Base-by-base conservation (phyloP, 53 echinoderm and acorn worm species). In the Holothuria scabra region DNA sequence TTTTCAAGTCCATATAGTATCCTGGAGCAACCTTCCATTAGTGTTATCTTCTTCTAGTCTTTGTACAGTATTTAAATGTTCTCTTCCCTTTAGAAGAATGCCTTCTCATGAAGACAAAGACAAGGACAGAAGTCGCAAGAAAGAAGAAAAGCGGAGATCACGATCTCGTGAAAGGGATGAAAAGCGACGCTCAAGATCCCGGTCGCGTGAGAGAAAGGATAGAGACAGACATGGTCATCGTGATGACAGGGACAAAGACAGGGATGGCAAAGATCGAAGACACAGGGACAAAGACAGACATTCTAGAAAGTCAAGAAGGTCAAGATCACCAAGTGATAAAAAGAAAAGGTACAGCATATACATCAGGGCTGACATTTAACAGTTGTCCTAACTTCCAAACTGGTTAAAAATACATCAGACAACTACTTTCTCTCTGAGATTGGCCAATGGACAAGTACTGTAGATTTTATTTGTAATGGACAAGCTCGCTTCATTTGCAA, bases 211-310 rank as follows among this genome's bases (percentile, higher is more conserved):
- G 44, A 38, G 72, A 72, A 72, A 72, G 72, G 52, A 64, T 64
- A 57, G 69, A 32, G 90, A 90, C 32, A 56, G 95, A 34, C 81
- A 88, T 22, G 57, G 91, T 68, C 90, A 90, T 25, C 79, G 95
- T 21, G 90, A 93, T 35, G 84, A 89, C 16, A 83, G 70, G 20
- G 84, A 84, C 49, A 86, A 82, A 48, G 81, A 89, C 18, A 29
- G 63, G 35, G 79, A 86, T 68, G 67, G 89, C 19, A 66, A 79
- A 22, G 59, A 78, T 37, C 59, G 65, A 16, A 56, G 76, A 59
- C 79, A 88, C 23, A 86, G 91, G 12, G 89, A 93, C 55, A 75
- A 87, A 41, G 87, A 90, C 7, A 59, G 85, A 4, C 86, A 94
- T 24, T 81, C 61, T 48, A 84, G 91, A 21, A 65, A 86, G 22